Evolutionary conservation across 1,140 invertebrate genomes (phyloP), one percentile per base, ranked within the genome.

Genomic region (Liolophura sinensis): DNA sequence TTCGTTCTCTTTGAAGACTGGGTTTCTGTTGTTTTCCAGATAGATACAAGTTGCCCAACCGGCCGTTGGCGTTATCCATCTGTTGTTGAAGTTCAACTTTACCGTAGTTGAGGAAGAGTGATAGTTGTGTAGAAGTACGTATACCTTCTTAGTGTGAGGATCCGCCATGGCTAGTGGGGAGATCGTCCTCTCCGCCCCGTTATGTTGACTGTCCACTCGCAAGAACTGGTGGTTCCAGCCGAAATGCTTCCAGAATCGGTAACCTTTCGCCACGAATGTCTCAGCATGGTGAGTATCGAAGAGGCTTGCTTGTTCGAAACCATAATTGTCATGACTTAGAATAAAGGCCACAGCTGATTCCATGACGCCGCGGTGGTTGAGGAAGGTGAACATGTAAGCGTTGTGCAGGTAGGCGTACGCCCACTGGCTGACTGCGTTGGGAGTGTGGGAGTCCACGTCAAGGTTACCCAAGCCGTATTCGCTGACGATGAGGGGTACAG

Each of bases 331-430:
- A 48, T 65, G 31, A 24, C 57, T 9, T 6, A 60, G 31, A 1
- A 60, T 16, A 40, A 65, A 65, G 20, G 52, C 64, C 9, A 65
- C 47, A 22, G 57, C 64, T 12, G 20, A 14, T 48, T 65, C 57
- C 18, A 65, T 60, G 15, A 65, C 48, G 16, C 55, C 46, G 25
- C 64, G 25, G 27, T 25, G 60, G 50, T 54, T 54, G 14, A 60
- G 46, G 46, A 60, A 60, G 24, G 64, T 65, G 46, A 65, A 65
- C 57, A 60, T 65, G 22, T 65, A 58, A 14, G 48, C 46, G 24
- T 52, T 65, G 25, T 65, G 64, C n/a, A 54, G 57, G 25, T 60
- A 27, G 24, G 55, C 46, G 49, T 65, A 60, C 18, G 58, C 58
- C 64, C 64, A 65, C 20, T 65, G 57, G 49, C 52, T 46, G 18